Conservation (phyloP, 2,888 invertebrate genomes). For the Cheilosia urbana region DNA sequence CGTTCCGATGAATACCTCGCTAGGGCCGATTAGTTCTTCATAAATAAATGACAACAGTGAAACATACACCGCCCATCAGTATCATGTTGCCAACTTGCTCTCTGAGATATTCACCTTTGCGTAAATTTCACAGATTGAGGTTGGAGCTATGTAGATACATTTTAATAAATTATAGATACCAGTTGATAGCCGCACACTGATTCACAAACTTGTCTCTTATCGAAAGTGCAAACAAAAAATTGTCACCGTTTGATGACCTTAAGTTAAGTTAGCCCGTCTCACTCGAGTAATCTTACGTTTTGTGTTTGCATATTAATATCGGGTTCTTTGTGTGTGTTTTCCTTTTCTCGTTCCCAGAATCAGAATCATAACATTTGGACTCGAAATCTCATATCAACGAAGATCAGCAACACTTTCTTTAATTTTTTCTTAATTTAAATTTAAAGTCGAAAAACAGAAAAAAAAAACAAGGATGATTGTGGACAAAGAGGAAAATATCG, state of each 20-base stretch:
- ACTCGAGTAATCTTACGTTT: background rate
- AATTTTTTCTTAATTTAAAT: no score
- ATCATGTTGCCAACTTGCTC: conserved; percentile 34
- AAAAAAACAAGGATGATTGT: conserved; percentile 84
- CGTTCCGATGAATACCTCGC: no score
- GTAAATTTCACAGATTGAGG: conserved; percentile 14
- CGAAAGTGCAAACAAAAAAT: conserved; percentile 48
- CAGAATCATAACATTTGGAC: conserved; percentile 85
- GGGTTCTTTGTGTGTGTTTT: background rate
- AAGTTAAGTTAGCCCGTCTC: conserved; percentile 35
- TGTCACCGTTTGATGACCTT: conserved; percentile 7
- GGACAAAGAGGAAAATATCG: conserved; percentile 80
- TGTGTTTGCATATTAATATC: conserved; percentile 3
- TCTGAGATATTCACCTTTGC: background rate
- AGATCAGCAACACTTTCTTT: conserved; percentile 85
- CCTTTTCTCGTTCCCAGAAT: conserved; percentile 88
- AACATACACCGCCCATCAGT: background rate
- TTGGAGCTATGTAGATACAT: conserved; percentile 27
- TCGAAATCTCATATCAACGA: conserved; percentile 62
- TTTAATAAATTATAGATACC: conserved; percentile 45
- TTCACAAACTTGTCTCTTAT: conserved; percentile 37
- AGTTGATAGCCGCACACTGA: background rate
- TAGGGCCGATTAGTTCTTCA: background rate
- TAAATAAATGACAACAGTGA: background rate
- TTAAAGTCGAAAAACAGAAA: conserved; percentile 80